These are phyloP conservation scores for Butorides virescens DNA, from an alignment of 2,113 vertebrate species.

Conservation along the genomic window DNA sequence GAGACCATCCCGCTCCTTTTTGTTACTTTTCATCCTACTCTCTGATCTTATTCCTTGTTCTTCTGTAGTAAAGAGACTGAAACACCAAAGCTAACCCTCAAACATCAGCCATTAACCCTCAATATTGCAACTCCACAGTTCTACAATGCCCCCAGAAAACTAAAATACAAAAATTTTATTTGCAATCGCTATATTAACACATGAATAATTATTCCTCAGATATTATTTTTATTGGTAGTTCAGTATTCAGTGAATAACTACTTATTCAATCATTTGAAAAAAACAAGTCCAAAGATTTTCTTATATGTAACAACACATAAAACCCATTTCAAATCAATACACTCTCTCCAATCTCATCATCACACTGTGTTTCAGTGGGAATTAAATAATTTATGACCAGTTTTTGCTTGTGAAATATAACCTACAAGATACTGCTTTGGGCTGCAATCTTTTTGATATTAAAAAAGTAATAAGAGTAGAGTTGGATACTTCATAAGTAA, in stretches of 20 bases:
- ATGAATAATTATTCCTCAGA: not conserved
- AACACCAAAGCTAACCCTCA: not conserved
- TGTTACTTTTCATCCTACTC: not conserved
- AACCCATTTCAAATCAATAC: not conserved
- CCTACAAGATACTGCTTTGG: not conserved
- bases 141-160: not conserved
- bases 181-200: not conserved
- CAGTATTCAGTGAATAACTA: not conserved
- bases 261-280: not conserved
- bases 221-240: not conserved
- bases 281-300: not conserved
- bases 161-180: not conserved
- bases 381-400: constrained; percentile 12
- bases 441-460: not conserved
- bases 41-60: not conserved
- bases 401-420: not conserved
- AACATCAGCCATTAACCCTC: not conserved
- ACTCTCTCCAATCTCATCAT: not conserved
- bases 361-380: not conserved
- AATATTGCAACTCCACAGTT: not conserved
- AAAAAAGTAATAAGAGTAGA: constrained; percentile 34
- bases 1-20: not conserved
- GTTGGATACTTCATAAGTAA: not conserved
- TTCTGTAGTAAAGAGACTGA: not conserved
- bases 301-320: not conserved